Base-by-base conservation (phyloP, 2,888 invertebrate genomes). In the Leucophenga montana region DNA sequence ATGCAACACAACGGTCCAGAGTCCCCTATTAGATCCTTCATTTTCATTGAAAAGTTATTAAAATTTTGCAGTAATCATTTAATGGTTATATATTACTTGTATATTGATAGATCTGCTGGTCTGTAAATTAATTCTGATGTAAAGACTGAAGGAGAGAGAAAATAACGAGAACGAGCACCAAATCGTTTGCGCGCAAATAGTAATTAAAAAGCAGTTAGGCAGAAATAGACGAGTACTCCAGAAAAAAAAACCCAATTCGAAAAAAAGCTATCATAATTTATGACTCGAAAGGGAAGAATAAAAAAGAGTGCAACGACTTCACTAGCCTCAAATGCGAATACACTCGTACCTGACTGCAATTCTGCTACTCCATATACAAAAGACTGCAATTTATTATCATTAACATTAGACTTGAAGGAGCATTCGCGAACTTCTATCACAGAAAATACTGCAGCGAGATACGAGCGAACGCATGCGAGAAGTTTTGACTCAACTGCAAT, bases 191-290 rank as follows among this genome's bases (percentile, higher is more conserved):
- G 62, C 73, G 14, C 75, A 56, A 48, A 71, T 67, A 70, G 73
- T 80, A 75, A 78, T 75, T 78, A 76, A 77, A 78, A 78, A 76
- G 70, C 73, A 77, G 72, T 77, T 78, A 75, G 76, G 69, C 69
- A 39, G 66, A 20, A 4, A 39, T 39, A 39, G n/a, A n/a, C n/a
- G n/a, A n/a, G n/a, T 39, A 39, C 39, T 27, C 27, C 2, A 27
- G 27, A 39, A 39, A 39, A 39, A 39, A 33, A 33, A 33, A n/a
- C n/a, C 27, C 27, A 2, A 27, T 27, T 27, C 27, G 27, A 46
- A 33, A 6, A 13, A 46, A 46, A 62, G 39, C 46, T 20, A 62
- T 44, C 46, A 62, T 16, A 62, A 46, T 44, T 46, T 46, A 62
- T 62, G 33, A 22, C 39, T 48, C 54, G 44, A 46, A 64, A 39